phyloP scores from a whole-genome alignment of 2,888 invertebrate genomes.

The Dioctria rufipes region DNA sequence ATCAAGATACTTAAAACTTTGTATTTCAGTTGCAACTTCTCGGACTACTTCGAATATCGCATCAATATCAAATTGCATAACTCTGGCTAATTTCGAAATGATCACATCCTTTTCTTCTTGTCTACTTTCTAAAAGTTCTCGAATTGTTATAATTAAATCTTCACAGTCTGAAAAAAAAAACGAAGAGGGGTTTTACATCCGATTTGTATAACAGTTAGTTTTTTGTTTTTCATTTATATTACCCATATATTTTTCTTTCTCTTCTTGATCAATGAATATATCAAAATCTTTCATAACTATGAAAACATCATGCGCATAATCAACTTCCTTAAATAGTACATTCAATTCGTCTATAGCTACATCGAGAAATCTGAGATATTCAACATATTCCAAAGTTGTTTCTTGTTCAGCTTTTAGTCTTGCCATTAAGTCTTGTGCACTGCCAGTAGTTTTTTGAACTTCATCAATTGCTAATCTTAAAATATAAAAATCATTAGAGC shows the following conservation, averaged over 20 bases:
- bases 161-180: conserved; percentile 64
- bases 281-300: conserved; percentile 86
- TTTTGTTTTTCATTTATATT: conserved; percentile 5
- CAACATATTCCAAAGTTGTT: conserved; percentile 80
- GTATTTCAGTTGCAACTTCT: conserved; percentile 80
- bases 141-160: conserved; percentile 71
- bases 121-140: conserved; percentile 75
- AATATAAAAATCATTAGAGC: not conserved
- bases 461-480: conserved; percentile 77
- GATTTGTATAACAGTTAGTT: not conserved
- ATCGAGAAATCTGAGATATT: conserved; percentile 73
- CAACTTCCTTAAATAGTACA: conserved; percentile 80
- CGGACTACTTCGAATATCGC: conserved; percentile 82
- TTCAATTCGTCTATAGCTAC: conserved; percentile 79
- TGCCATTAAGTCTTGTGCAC: conserved; percentile 74
- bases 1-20: conserved; percentile 67
- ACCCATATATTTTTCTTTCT: conserved; percentile 72
- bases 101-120: conserved; percentile 80
- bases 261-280: conserved; percentile 82
- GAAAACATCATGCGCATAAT: conserved; percentile 87
- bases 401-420: conserved; percentile 79
- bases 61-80: conserved; percentile 85
- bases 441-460: conserved; percentile 70
- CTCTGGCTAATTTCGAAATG: conserved; percentile 80
- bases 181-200: not conserved